Conservation (phyloP, 1,140 invertebrate genomes). For the Wiebesia pumilae region DNA sequence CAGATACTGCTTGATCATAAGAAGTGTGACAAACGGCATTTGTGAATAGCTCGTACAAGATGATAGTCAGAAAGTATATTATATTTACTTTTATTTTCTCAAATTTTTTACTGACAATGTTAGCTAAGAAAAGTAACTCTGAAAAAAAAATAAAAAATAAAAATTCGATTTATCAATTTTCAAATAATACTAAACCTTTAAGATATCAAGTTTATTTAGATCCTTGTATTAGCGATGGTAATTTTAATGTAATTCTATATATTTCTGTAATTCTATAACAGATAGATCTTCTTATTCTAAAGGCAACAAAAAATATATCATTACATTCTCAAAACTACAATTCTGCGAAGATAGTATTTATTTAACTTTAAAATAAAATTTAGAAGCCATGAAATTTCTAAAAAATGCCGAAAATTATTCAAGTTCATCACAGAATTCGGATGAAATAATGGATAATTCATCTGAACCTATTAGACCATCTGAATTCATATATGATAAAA, state of each 20-base stretch:
- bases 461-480: slow-evolving; percentile 23
- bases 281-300: slow-evolving; percentile 52
- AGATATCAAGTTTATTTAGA: slow-evolving; percentile 53
- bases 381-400: background rate
- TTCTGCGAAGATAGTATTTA: slow-evolving; percentile 49
- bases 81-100: background rate
- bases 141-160: background rate
- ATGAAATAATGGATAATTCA: slow-evolving; percentile 26
- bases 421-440: slow-evolving; percentile 13
- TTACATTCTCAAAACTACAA: slow-evolving; percentile 50
- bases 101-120: slow-evolving; percentile 22
- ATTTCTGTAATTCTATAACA: no score
- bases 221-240: slow-evolving; percentile 52
- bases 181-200: slow-evolving; percentile 53
- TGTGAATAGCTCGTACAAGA: slow-evolving; percentile 39
- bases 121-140: background rate
- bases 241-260: no score
- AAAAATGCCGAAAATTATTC: background rate
- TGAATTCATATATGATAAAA: slow-evolving; percentile 33
- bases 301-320: slow-evolving; percentile 51
- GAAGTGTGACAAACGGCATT: slow-evolving; percentile 44
- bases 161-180: slow-evolving; percentile 51
- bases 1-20: slow-evolving; percentile 33
- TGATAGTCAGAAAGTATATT: slow-evolving; percentile 35
- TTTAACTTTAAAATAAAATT: slow-evolving; percentile 28